These are phyloP conservation scores for Cochlearius cochlearius DNA, from an alignment of 2,113 vertebrate species.

Conservation along the genomic window DNA sequence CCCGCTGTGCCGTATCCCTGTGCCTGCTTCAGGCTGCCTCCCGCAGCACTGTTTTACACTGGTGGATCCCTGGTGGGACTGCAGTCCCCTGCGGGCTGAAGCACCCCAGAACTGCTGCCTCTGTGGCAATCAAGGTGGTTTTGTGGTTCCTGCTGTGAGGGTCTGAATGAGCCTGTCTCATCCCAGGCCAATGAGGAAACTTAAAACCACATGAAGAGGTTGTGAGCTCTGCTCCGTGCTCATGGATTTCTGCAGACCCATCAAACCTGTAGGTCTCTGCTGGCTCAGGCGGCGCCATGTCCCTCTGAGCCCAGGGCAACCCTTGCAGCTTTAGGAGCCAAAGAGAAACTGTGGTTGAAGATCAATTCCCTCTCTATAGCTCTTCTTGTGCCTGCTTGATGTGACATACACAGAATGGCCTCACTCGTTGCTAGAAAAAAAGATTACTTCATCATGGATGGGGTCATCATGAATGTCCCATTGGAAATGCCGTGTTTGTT, in stretches of 20 bases:
- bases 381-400: not conserved
- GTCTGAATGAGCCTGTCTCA: not conserved
- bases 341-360: not conserved
- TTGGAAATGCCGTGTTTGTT: not conserved
- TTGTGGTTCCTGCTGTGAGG: not conserved
- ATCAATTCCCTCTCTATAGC: not conserved
- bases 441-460: too few species aligned
- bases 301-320: not conserved
- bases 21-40: not conserved
- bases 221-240: not conserved
- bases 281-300: rapidly evolving
- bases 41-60: not conserved
- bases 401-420: not conserved
- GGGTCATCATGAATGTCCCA: not conserved
- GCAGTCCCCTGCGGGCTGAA: not conserved
- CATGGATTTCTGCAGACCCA: rapidly evolving
- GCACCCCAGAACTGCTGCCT: not conserved
- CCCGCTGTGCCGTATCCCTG: not conserved
- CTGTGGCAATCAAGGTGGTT: rapidly evolving
- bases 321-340: not conserved
- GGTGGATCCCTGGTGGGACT: not conserved
- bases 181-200: not conserved
- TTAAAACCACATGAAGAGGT: not conserved
- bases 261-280: not conserved
- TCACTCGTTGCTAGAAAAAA: not conserved